Evolutionary conservation across 2,888 invertebrate species (phyloP), one percentile per base, ranked within the genome.

Genomic region (Unio pictorum): DNA sequence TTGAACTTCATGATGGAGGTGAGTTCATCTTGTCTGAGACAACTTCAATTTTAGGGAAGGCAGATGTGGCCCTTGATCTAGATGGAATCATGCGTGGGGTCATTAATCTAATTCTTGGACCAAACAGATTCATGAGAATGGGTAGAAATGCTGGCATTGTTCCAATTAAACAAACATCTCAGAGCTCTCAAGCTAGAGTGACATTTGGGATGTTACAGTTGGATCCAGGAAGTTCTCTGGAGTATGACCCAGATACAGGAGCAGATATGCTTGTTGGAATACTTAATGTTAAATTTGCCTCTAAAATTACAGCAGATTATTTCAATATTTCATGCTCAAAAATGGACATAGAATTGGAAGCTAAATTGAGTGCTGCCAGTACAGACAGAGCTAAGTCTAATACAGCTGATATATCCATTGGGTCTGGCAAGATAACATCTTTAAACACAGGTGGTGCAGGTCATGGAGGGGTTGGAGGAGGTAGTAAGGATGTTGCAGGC

Each of bases 11-110:
- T 67, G 67, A 81, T 66, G 84, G 84, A n/a, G 85, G 85, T 23
- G 80, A 83, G 67, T 84, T 84, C 67, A 75, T 85, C n/a, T 63
- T 85, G 64, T 84, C 84, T 1, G 83, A 85, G 69, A 82, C 82
- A 17, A 80, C 81, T 5, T 75, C 79, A 17, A 77, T 84, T 34
- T 71, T 84, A 55, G 85, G 85, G 0, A 76, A 79, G 58, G 82
- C 79, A 17, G 61, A 73, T 4, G 74, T 74, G 30, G 84, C 85
- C 3, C 66, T 85, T n/a, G 83, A 85, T 67, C 68, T 85, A 15
- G 76, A 84, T 66, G 85, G 85, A 3, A 71, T 76, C 7, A 23
- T 85, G 68, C 69, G 76, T 61, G 85, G 85, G 23, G 81, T 81
- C 1, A 61, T 76, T 3, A 82, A 84, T 65, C 66, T 85, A 60